Evolutionary conservation across 2,113 vertebrate genomes (phyloP).

Genomic region (Synodontis membranacea): DNA sequence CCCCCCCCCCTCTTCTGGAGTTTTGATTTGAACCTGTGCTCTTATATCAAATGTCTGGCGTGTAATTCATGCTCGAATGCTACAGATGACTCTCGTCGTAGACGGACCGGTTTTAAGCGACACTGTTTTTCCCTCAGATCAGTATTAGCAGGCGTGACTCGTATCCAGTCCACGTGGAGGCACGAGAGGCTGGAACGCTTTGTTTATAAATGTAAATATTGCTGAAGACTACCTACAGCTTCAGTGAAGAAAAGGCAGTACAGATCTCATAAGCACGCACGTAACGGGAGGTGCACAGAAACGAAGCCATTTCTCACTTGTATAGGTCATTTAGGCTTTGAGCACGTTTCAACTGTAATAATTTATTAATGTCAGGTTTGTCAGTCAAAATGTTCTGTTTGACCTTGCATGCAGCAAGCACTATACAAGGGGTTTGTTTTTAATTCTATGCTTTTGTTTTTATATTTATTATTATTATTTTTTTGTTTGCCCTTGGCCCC

Average conservation of each 20-base stretch:
- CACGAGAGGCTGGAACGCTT: constrained; percentile 52
- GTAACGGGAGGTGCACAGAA: constrained; percentile 32
- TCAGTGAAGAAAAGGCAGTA: constrained; percentile 15
- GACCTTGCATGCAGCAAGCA: constrained; percentile 57
- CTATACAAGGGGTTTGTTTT: constrained; percentile 43
- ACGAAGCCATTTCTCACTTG: constrained; percentile 57
- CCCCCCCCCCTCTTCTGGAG: constrained; percentile 23
- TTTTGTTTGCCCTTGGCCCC: constrained; percentile 60
- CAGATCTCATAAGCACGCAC: not conserved
- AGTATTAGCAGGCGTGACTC: constrained; percentile 55
- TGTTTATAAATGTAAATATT: constrained; percentile 67
- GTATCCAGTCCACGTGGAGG: constrained; percentile 42
- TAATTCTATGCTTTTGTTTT: constrained; percentile 48
- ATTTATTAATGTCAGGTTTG: constrained; percentile 71
- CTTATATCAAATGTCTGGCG: constrained; percentile 27
- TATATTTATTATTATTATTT: constrained; percentile 59
- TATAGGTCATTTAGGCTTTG: constrained; percentile 57
- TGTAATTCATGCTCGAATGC: not conserved
- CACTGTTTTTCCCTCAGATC: constrained; percentile 62
- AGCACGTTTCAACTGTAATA: constrained; percentile 63
- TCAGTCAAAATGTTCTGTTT: constrained; percentile 56
- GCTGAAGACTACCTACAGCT: constrained; percentile 33
- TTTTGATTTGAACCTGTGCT: constrained; percentile 35
- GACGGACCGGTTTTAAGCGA: constrained; percentile 40
- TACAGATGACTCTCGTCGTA: not conserved